Evolutionary conservation across 1,140 invertebrate species (phyloP).

Genomic region (Papilio aristodemus): DNA sequence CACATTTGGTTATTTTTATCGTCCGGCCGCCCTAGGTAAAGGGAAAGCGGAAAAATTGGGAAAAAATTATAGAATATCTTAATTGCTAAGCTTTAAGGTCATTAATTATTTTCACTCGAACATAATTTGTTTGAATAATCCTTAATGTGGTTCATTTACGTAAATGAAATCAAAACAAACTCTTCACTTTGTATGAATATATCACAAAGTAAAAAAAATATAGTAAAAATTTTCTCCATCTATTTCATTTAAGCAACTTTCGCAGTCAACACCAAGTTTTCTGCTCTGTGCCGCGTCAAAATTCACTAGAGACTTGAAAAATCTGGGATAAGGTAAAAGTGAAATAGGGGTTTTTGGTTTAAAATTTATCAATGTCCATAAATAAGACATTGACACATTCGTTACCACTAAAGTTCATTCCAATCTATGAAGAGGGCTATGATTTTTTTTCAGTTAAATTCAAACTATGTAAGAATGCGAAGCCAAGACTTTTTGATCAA

Average conservation of each 20-base stretch:
- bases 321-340: slow-evolving; percentile 35
- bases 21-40: no score
- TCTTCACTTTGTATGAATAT: not conserved
- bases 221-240: not conserved
- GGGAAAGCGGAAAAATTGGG: no score
- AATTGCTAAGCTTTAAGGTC: not conserved
- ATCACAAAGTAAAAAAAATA: not conserved
- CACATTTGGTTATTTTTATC: no score
- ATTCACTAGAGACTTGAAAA: slow-evolving; percentile 33
- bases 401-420: slow-evolving; percentile 5
- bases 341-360: slow-evolving; percentile 37
- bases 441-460: not conserved
- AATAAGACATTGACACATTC: slow-evolving; percentile 40
- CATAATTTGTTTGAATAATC: not conserved
- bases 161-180: not conserved
- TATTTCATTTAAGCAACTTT: slow-evolving; percentile 33
- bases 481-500: not conserved
- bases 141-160: no score
- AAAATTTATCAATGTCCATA: slow-evolving; percentile 40
- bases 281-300: slow-evolving; percentile 29
- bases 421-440: no score
- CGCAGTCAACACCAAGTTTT: slow-evolving; percentile 13
- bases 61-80: no score
- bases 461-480: not conserved
- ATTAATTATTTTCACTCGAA: not conserved